Conservation (phyloP, 1,140 invertebrate genomes). For the Copidosoma floridanum region DNA sequence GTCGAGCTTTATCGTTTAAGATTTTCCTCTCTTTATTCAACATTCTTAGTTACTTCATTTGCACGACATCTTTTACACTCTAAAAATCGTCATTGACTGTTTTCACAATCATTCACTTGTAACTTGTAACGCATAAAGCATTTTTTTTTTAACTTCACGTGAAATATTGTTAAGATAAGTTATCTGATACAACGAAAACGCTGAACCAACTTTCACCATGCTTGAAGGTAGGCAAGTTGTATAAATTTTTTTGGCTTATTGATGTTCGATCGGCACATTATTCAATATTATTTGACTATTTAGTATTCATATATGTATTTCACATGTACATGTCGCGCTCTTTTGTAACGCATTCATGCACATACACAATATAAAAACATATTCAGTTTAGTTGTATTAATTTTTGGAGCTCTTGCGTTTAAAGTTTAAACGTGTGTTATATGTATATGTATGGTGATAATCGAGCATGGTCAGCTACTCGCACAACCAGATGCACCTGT, state of each 20-base stretch:
- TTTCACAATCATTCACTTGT: too few species aligned
- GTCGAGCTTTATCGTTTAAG: not conserved
- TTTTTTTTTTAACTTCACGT: too few species aligned
- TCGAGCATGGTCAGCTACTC: conserved; percentile 18
- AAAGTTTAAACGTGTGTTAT: too few species aligned
- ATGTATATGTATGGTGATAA: not conserved
- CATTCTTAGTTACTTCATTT: not conserved
- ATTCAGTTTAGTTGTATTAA: not conserved
- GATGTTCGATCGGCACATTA: too few species aligned
- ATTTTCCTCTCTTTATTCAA: not conserved
- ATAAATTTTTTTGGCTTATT: too few species aligned
- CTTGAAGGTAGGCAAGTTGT: conserved; percentile 9
- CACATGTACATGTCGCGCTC: not conserved
- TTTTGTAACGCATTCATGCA: not conserved
- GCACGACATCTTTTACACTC: too few species aligned
- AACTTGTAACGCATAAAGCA: too few species aligned
- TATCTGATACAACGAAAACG: conserved; percentile 13
- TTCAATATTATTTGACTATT: too few species aligned
- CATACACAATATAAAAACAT: conserved; percentile 15
- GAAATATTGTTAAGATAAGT: too few species aligned
- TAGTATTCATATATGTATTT: not conserved
- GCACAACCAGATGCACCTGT: conserved; percentile 16
- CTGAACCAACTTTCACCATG: conserved; percentile 8
- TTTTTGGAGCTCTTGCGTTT: too few species aligned
- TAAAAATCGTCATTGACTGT: too few species aligned